These are phyloP conservation scores for Agrilus biguttatus DNA, from an alignment of 2,888 invertebrate species.

Conservation along the genomic window DNA sequence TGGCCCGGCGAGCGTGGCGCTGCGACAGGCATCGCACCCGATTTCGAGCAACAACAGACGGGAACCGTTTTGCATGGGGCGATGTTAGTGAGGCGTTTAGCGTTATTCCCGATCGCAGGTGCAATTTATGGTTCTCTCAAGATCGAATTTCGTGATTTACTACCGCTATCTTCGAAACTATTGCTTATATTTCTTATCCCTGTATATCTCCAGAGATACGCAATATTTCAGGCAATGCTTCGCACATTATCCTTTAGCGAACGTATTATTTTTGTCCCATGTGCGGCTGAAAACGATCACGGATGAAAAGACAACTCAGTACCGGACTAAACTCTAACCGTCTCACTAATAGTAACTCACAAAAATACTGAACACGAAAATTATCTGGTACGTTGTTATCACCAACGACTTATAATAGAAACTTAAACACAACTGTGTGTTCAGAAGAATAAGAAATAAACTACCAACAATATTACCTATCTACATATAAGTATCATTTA, in stretches of 20 bases:
- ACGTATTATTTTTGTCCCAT: constrained; percentile 25
- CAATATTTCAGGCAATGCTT: constrained; percentile 30
- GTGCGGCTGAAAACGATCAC: constrained; percentile 13
- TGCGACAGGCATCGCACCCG: background rate
- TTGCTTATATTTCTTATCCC: constrained; percentile 31
- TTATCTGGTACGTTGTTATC: too few species aligned
- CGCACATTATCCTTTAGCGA: constrained; percentile 22
- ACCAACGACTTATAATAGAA: too few species aligned
- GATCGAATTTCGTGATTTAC: constrained; percentile 34
- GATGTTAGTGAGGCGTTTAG: constrained; percentile 23
- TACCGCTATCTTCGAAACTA: constrained; percentile 31
- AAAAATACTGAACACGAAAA: too few species aligned
- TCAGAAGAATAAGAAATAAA: too few species aligned
- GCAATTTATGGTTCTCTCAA: constrained; percentile 33
- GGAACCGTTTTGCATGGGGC: constrained; percentile 22
- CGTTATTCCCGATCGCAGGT: constrained; percentile 30
- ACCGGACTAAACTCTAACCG: too few species aligned
- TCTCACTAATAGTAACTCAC: too few species aligned
- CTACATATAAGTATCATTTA: too few species aligned
- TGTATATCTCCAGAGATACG: constrained; percentile 27
- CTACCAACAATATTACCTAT: too few species aligned
- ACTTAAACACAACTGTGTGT: too few species aligned
- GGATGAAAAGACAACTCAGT: constrained; percentile 5
- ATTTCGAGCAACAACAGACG: constrained; percentile 12
- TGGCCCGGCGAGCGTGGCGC: too few species aligned